Evolutionary conservation across 2,888 invertebrate species (phyloP), one percentile per base, ranked within the genome.

Genomic region (Sarcophaga carnaria): DNA sequence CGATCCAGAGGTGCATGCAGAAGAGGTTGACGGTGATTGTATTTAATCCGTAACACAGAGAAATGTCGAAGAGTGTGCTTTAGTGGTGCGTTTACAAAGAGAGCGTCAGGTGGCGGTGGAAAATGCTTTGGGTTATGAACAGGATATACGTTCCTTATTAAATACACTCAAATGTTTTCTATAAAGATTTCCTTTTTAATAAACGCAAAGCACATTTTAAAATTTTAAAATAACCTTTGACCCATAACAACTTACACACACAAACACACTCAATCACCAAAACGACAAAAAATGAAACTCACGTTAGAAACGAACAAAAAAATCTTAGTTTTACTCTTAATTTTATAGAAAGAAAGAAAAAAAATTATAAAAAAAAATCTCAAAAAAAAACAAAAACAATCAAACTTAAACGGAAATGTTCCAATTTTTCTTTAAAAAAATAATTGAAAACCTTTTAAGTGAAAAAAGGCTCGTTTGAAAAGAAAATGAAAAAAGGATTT

Each of bases 1-100:
- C 80, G 97, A 97, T 91, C 97, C 97, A 91, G 97, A 97, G 92
- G 96, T 97, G 90, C 95, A 95, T 89, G 94, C 94, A 89, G 94
- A 95, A 93, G 95, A 95, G 92, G 92, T 95, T 88, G 95, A 94
- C 84, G 94, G 92, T 85, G 94, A 94, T 91, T 94, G 93, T 90
- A 93, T 93, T 90, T 94, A 93, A 93, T 90, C 90, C 88, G 89
- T 88, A 90, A 89, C 89, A 90, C 90, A 91, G 91, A 91, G 91
- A 81, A 89, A 87, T 91, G 91, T 90, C 90, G 90, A 90, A 90
- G 89, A 90, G 91, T 91, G 91, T 91, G 91, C 90, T 89, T 90
- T 90, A 72, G 80, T 74, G 76, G 60, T 79, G 62, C 72, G 87
- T 78, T 76, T 83, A 88, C 88, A 69, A 78, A 89, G 90, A 84